phyloP scores from a whole-genome alignment of 2,113 vertebrate genomes.

The Acinonyx jubatus region DNA sequence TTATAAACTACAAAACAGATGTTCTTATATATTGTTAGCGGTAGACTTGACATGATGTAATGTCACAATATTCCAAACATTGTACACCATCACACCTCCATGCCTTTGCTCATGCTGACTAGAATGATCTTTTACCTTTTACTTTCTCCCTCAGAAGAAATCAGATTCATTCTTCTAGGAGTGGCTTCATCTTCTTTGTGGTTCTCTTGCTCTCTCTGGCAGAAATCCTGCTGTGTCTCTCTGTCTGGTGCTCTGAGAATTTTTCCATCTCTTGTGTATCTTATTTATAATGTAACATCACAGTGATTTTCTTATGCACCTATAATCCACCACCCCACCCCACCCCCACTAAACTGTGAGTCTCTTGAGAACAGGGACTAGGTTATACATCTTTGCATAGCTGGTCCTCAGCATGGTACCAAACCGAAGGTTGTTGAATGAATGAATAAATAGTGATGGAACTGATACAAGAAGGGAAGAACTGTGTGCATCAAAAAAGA shows the following conservation, averaged over 20 bases:
- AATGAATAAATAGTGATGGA: background rate
- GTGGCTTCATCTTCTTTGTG: background rate
- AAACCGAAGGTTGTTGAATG: background rate
- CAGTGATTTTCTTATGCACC: background rate
- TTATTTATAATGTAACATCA: background rate
- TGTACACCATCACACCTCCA: background rate
- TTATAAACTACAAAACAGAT: slow-evolving; percentile 1
- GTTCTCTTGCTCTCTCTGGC: background rate
- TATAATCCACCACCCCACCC: background rate
- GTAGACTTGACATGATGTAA: background rate
- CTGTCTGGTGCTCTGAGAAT: background rate
- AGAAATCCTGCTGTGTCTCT: background rate
- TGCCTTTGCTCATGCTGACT: background rate
- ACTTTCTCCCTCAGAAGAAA: background rate
- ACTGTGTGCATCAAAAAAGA: background rate
- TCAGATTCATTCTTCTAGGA: background rate
- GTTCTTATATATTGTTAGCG: background rate
- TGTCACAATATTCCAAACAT: background rate
- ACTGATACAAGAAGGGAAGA: background rate
- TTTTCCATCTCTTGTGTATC: background rate
- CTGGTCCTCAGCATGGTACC: background rate
- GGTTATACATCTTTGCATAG: background rate
- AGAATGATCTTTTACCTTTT: background rate
- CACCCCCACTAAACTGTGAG: background rate
- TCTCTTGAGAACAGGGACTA: background rate